Percentiles rank a stretch among this genome's conserved stretches.
These are phyloP conservation scores for Phthorimaea operculella DNA, from an alignment of 1,140 invertebrate species.

Conservation along the genomic window DNA sequence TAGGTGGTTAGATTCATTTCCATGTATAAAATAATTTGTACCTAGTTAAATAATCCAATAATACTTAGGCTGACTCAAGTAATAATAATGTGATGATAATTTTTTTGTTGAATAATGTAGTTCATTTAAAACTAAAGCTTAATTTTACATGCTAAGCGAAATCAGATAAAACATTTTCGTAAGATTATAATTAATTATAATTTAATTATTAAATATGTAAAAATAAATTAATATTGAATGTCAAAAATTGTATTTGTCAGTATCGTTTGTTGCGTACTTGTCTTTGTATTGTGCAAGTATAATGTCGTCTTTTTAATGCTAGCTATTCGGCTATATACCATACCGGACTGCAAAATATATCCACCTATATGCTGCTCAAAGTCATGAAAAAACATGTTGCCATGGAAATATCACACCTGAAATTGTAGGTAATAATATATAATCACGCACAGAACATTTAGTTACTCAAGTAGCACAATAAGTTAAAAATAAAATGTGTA, in stretches of 20 bases:
- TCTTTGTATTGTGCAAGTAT: constrained; percentile 41
- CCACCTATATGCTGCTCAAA: no score
- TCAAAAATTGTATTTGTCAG: constrained; percentile 32
- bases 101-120: background rate
- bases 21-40: background rate
- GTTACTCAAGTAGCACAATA: no score
- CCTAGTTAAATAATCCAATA: constrained; percentile 10
- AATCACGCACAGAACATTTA: no score
- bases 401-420: no score
- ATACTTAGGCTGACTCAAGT: constrained; percentile 51
- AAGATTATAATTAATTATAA: constrained; percentile 13
- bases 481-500: no score
- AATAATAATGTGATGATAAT: constrained; percentile 20
- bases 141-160: constrained; percentile 43
- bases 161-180: constrained; percentile 32
- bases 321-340: background rate
- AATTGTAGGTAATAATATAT: no score
- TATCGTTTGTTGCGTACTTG: constrained; percentile 41
- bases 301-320: constrained; percentile 15
- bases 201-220: background rate
- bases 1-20: background rate
- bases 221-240: constrained; percentile 26
- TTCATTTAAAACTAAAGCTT: constrained; percentile 38
- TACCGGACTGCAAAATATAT: no score
- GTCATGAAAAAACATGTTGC: no score